A percentile compares a stretch with the other conserved stretches of the same genome.
Evolutionary conservation across 2,797 vertebrate species (phyloP).

Genomic region (Lerista edwardsae): DNA sequence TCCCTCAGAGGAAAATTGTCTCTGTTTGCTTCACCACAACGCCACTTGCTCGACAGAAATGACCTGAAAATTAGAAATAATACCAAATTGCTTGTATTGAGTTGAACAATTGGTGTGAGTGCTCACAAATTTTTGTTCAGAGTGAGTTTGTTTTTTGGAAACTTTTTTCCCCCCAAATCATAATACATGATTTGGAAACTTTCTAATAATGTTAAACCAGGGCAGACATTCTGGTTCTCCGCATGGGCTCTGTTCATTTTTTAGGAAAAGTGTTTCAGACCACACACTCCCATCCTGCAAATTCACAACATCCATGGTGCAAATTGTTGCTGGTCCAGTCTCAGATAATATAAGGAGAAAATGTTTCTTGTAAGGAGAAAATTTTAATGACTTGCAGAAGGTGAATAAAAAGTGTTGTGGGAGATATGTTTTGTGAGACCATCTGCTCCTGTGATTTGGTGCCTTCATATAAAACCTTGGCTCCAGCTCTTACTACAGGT

Average conservation of each 20-base stretch:
- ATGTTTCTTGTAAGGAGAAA: constrained; percentile 19
- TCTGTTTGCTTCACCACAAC: neutral
- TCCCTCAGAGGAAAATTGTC: neutral
- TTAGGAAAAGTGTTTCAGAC: neutral
- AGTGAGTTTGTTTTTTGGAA: neutral
- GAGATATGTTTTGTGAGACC: constrained; percentile 51
- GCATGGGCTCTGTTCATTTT: constrained; percentile 23
- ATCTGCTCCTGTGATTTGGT: constrained; percentile 66
- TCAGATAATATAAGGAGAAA: constrained; percentile 19
- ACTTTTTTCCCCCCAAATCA: too few relatives aligned
- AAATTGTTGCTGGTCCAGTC: neutral
- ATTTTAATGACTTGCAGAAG: constrained; percentile 29
- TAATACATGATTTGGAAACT: neutral
- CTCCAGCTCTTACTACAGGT: constrained; percentile 20
- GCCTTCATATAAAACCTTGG: constrained; percentile 39
- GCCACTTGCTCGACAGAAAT: neutral
- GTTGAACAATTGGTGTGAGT: neutral
- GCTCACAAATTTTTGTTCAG: neutral
- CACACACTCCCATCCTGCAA: constrained; percentile 31
- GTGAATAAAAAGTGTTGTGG: constrained; percentile 44
- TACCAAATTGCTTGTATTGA: neutral
- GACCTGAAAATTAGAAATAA: neutral
- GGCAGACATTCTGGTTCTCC: constrained; percentile 17
- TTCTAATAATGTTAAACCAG: neutral
- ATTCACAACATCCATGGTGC: neutral